Base-by-base conservation (phyloP, 2,113 vertebrate species). In the Psittacus erithacus region DNA sequence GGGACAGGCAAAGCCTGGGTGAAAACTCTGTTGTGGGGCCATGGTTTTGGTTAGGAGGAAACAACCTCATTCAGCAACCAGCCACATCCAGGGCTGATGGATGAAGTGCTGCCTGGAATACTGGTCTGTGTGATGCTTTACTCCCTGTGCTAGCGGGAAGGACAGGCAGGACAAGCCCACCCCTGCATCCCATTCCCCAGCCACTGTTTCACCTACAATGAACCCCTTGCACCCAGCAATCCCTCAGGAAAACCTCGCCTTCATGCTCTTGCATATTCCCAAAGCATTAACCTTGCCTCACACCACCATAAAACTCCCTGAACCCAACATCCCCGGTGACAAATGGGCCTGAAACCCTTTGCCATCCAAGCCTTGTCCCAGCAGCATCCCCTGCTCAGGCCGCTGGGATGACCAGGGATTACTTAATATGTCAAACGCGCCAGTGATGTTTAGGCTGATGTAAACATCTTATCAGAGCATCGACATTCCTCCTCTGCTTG, bases 401-500 rank as follows among this genome's bases (percentile, higher is more conserved):
- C 1, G 57, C 68, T 10, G 44, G 79, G 81, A 84, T 43, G 44
- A 93, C 88, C 82, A 53, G 90, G 50, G 94, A 95, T 97, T 75
- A 92, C 92, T 96, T 86, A 43, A 97, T 76, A 85, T 63, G 96
- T 96, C 97, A 97, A 77, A 67, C 39, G 63, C 93, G 92, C 95
- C 82, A 74, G 96, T 43, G 73, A 94, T 93, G 92, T 96, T 97
- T 90, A 90, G 92, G 97, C 97, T 96, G 97, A 98, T 97, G 96
- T 96, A 97, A 98, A 98, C 97, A 97, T 97, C 98, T 98, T 98
- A 98, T 98, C 98, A 3, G 94, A 93, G 92, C 87, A 93, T 96
- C 92, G 92, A 23, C 92, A 97, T 97, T 96, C 95, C 91, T 91
- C 59, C 65, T 69, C 87, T 83, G 71, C 97, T 97, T 98, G 98